Base-by-base conservation (phyloP, 2,888 invertebrate genomes). In the Temnothorax unifasciatus region DNA sequence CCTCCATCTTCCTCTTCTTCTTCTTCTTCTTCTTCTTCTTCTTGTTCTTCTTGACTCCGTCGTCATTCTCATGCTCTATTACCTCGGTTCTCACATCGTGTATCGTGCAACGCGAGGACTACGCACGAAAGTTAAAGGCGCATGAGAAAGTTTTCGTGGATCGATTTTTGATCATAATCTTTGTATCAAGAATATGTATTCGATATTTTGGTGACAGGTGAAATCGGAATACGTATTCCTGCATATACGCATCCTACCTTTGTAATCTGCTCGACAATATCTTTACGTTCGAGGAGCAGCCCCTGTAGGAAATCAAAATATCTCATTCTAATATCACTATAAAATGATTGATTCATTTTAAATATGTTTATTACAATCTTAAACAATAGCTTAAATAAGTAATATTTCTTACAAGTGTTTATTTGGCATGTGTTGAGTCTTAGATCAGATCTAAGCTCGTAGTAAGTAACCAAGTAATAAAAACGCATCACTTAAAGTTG, bases 31-130 rank as follows among this genome's bases (percentile, higher is more conserved):
- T 64, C 64, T 4, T 59, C 57, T 18, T 41, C 54, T 73, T 73
- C 73, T 57, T 54, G 82, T 79, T 68, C 84, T 85, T 86, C 88
- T 90, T 88, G 88, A 89, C 68, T 81, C 85, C 74, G 81, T 77
- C 86, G 86, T 75, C 82, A 73, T 86, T 81, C 81, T 86, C 82
- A 74, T 88, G 77, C 86, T 75, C 85, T 83, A 84, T 85, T 81
- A 79, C 87, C 59, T 83, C 77, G 63, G 73, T 77, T 66, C 85
- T 77, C 84, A 84, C 84, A 84, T 82, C 82, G 52, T 83, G 38
- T 54, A 44, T 64, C 73, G 18, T 66, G 59, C 57, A 34, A 25
- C 41, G 52, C 76, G 25, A 29, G 25, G 41, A 47, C 38, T 59
- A 34, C 29, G 21, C 50, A 41, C 63, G 76, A 81, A 76, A 82